Evolutionary conservation across 2,113 vertebrate genomes (phyloP).

Genomic region (Siniperca chuatsi): DNA sequence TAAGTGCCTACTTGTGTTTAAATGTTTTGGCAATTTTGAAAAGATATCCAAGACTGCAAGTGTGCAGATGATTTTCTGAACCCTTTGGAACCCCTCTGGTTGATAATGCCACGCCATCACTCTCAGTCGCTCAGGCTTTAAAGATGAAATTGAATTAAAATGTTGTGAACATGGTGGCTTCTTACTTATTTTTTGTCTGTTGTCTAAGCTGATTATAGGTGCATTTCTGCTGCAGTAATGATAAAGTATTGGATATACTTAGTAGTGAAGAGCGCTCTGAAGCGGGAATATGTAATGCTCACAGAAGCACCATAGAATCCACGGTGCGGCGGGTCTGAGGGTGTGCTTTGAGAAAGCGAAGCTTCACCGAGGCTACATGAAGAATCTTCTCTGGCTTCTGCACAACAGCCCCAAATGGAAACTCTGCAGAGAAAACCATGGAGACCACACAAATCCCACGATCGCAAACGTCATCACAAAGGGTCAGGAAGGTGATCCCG

Average conservation of each 20-base stretch:
- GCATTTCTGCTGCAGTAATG: not conserved
- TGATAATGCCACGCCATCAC: not conserved
- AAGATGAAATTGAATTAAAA: not conserved
- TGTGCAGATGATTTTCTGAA: not conserved
- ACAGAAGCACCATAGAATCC: not conserved
- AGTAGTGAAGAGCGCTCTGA: not conserved
- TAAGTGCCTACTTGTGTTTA: not conserved
- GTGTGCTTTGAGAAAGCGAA: not conserved
- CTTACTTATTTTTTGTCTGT: not conserved
- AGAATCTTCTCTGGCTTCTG: slow-evolving; percentile 20
- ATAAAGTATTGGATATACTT: not conserved
- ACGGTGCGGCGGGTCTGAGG: not conserved
- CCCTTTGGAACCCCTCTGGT: not conserved
- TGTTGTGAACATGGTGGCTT: not conserved
- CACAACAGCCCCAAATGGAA: slow-evolving; percentile 30
- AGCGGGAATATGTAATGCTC: not conserved
- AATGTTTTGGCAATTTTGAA: not conserved
- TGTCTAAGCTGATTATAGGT: not conserved
- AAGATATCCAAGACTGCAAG: too few relatives aligned
- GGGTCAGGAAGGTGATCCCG: slow-evolving; percentile 64
- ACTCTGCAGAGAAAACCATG: slow-evolving; percentile 47
- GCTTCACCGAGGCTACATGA: not conserved
- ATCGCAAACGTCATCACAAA: slow-evolving; percentile 54
- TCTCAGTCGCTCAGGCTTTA: not conserved
- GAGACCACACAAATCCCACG: slow-evolving; percentile 66